Percentiles rank a stretch among this genome's conserved stretches.
These are phyloP conservation scores for Ceraclea dissimilis DNA, from an alignment of 2,888 invertebrate species.

Conservation along the genomic window DNA sequence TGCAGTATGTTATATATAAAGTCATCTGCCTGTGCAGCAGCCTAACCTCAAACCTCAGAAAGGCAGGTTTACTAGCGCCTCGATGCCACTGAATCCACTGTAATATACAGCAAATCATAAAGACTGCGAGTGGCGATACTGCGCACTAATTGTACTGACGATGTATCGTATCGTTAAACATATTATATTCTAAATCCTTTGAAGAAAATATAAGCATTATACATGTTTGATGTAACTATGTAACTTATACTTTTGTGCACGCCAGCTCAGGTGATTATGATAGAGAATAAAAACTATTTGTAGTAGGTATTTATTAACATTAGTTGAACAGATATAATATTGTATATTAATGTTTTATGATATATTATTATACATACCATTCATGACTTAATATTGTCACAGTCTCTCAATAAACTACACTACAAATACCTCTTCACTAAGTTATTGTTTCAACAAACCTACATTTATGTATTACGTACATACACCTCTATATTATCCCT, in stretches of 20 bases:
- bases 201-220: slow-evolving; percentile 16
- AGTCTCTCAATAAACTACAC: too few species aligned
- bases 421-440: too few species aligned
- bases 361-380: background rate
- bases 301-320: background rate
- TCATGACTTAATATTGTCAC: too few species aligned
- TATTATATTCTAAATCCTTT: slow-evolving; percentile 22
- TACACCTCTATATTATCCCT: too few species aligned
- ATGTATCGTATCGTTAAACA: slow-evolving; percentile 13
- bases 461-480: background rate
- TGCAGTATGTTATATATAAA: background rate
- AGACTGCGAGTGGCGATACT: slow-evolving; percentile 22
- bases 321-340: slow-evolving; percentile 1
- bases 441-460: background rate
- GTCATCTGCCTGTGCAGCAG: slow-evolving; percentile 3
- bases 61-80: slow-evolving; percentile 22
- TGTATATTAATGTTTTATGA: slow-evolving; percentile 4
- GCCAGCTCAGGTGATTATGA: background rate
- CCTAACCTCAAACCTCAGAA: slow-evolving; percentile 21
- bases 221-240: slow-evolving; percentile 13
- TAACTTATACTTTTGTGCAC: slow-evolving; percentile 9
- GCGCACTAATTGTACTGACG: slow-evolving; percentile 11
- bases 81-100: slow-evolving; percentile 10
- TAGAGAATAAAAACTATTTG: background rate
- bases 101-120: slow-evolving; percentile 4